Evolutionary conservation across 2,888 invertebrate genomes (phyloP), one percentile per base, ranked within the genome.

Genomic region (Cosmorhoe ocellata): DNA sequence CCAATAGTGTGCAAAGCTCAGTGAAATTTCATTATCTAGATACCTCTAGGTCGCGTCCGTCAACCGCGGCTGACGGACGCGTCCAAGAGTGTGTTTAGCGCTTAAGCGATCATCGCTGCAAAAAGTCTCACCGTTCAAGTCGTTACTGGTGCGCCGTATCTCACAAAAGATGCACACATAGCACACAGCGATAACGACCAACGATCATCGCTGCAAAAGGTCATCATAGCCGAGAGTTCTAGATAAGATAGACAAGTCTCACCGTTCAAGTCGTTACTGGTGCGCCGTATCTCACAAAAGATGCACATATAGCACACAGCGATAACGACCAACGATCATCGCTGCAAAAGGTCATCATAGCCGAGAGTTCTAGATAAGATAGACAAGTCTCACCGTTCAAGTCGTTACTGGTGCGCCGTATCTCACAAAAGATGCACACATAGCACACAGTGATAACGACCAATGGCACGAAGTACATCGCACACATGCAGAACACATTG

Each of bases 401-500:
- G 56, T 93, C 93, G 42, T 91, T 90, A 36, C 93, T 93, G 74
- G 92, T 94, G 53, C 86, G 92, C 4, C 92, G 92, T 55, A 96
- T 95, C 82, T 94, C 93, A 70, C 92, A 93, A 72, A 95, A 91
- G 64, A 96, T 96, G 71, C 93, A 92, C 13, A 93, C 87, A 72
- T 96, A 96, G 58, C 94, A 93, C 52, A 92, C 92, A 39, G 93
- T 91, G 78, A 96, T 96, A 68, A 95, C 90, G 56, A 93, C 65
- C 11, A 96, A 88, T 0, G 96, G 96, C 18, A 95, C 78, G 74
- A 95, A 94, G 82, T 96, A 96, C 92, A 96, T 93, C 0, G 93
- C 93, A 59, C 93, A 88, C 18, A 95, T 90, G 61, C 94, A 94
- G 84, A 94, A 93, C 48, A 95, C 81, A 71, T 93, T 95, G 90